Base-by-base conservation (phyloP, 2,113 vertebrate species). In the Neodontobutis hainanensis region DNA sequence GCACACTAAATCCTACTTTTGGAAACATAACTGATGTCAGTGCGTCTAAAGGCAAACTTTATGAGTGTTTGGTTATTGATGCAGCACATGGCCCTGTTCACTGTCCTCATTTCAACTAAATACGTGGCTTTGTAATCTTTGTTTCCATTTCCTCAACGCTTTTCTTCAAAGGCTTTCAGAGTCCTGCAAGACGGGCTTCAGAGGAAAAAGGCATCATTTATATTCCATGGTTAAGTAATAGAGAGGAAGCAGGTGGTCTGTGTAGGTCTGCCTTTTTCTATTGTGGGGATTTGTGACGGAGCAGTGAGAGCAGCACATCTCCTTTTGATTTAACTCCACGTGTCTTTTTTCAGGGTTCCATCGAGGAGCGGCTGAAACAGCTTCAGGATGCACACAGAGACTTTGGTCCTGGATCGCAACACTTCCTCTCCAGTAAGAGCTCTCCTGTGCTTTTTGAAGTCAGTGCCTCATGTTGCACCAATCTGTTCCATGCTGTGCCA, bases 371-470 rank as follows among this genome's bases (percentile, higher is more conserved):
- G 12, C 92, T 98, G 80, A 98, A 97, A 82, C 97, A 98, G 90
- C 94, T 99, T 71, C 97, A 98, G 72, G 97, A 99, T 32, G 97
- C 97, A 68, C 96, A 99, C 74, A 86, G 97, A 84, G 97, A 99
- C 88, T 99, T 99, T 5, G 97, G 97, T 35, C 97, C 97, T 1
- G 97, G 97, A 61, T 99, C 97, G 65, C 97, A 99, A 82, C 97
- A 99, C 85, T 99, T 99, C 84, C 95, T 99, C 3, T 98, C 97
- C 75, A 95, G 97, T 99, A 95, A 77, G 95, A 91, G 49, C 34
- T 27, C 49, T 77, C 51, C 68, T 55, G 11, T 68, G n/a, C 61
- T 65, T 35, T 77, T 81, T 85, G 79, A 87, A 81, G 75, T 65
- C 42, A 8, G 40, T 62, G 36, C 35, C 68, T 75, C 55, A 42